These are phyloP conservation scores for Polydrusus tereticollis DNA, from an alignment of 2,888 invertebrate species.

Conservation along the genomic window DNA sequence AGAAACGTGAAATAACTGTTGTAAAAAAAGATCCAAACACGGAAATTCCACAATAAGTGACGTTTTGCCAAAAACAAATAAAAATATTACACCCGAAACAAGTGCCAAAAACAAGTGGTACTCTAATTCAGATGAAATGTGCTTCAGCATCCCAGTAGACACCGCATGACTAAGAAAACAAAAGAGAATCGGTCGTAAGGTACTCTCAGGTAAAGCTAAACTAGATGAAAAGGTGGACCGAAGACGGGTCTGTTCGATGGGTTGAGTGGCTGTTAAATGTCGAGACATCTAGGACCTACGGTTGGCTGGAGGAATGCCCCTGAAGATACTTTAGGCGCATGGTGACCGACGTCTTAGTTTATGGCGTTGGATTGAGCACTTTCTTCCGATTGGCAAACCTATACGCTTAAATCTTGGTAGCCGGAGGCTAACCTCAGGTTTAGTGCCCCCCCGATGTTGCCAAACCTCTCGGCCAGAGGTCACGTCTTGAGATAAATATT, in stretches of 20 bases:
- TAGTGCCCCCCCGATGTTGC: constrained; percentile 31
- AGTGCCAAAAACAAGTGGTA: constrained; percentile 4
- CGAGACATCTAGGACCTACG: not conserved
- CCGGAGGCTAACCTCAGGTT: constrained; percentile 24
- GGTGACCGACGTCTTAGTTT: too few species aligned
- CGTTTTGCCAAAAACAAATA: not conserved
- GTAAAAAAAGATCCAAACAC: not conserved
- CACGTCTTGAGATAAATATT: not conserved
- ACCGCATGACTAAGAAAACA: constrained; percentile 21
- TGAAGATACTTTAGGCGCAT: too few species aligned
- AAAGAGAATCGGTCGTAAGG: constrained; percentile 18
- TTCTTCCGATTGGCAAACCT: not conserved
- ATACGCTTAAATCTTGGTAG: not conserved
- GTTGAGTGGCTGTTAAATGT: not conserved
- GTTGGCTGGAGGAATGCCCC: too few species aligned
- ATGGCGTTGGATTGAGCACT: too few species aligned
- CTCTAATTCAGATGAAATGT: not conserved
- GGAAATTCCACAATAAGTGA: not conserved
- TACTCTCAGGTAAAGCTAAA: constrained; percentile 21
- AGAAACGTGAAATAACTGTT: not conserved
- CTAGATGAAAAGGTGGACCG: constrained; percentile 10
- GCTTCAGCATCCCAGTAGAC: constrained; percentile 6
- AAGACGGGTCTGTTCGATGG: not conserved
- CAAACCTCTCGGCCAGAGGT: constrained; percentile 26
- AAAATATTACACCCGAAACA: not conserved